Base-by-base conservation (phyloP, 2,113 vertebrate species). In the Neotoma lepida region DNA sequence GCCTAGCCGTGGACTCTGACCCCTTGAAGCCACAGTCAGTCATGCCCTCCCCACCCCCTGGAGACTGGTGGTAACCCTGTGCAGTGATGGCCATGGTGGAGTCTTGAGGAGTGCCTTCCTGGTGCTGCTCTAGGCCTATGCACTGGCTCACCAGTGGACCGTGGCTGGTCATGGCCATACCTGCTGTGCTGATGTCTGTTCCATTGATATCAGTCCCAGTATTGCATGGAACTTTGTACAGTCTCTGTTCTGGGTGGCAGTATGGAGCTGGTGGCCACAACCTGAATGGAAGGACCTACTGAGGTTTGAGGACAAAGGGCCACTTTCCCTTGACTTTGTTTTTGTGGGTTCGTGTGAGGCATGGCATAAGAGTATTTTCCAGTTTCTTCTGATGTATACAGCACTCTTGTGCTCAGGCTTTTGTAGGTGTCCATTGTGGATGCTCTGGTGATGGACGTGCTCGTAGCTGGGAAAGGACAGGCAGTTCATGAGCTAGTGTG, bases 1-100 rank as follows among this genome's bases (percentile, higher is more conserved):
- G 88, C 96, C 97, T 96, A 94, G 95, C 80, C 78, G 61, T 87
- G 61, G 15, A 73, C 94, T 93, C 94, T 86, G 77, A 88, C 95
- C 85, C 92, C 82, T 91, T 24, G 95, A 64, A 91, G 28, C 80
- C 90, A 49, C 92, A 95, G 96, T 96, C 30, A 0, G 76, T 2
- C 49, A 18, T 35, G 12, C 76, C 92, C 95, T 78, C 90, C 94
- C 56, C 44, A 1, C 86, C 74, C 96, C 92, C 96, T 92, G 87
- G 94, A 96, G 91, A 90, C 92, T 76, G 68, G 44, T 70, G 51
- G 18, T 4, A 63, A 56, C 10, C 17, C 54, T 14, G 56, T 4
- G 0, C 26, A 41, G 8, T 28, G 76, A 26, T 14, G 84, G 13
- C 18, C 74, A 30, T 1, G 81, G 18, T 6, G 4, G 4, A 1